phyloP scores from a whole-genome alignment of 2,797 vertebrate species.

The Paramormyrops hopkinsi region DNA sequence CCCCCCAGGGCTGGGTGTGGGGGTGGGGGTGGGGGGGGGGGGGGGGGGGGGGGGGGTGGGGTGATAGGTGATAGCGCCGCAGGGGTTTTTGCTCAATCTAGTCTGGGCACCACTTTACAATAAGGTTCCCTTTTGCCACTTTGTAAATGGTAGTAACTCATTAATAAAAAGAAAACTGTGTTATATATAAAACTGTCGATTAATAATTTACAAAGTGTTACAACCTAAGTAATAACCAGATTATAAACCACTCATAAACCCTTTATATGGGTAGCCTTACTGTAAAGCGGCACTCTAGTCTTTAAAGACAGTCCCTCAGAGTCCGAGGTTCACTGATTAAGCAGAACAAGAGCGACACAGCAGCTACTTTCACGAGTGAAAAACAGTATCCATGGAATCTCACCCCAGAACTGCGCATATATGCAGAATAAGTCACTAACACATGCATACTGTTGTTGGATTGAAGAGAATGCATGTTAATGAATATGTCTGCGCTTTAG shows the following conservation, averaged over 20 bases:
- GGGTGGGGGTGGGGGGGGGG: no score
- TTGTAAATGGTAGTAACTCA: not conserved
- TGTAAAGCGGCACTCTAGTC: not conserved
- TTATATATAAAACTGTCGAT: not conserved
- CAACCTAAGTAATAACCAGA: no score
- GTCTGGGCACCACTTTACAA: not conserved
- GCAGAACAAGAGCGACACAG: not conserved
- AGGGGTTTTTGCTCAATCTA: not conserved
- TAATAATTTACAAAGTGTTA: no score
- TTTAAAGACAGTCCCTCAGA: not conserved
- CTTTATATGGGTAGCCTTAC: not conserved
- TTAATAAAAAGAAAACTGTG: not conserved
- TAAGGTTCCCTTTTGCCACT: not conserved
- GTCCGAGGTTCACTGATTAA: not conserved
- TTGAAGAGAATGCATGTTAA: not conserved
- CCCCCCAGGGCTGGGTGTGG: no score
- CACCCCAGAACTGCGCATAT: not conserved
- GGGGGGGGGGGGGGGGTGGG: no score
- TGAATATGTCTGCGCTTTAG: not conserved
- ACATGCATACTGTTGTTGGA: not conserved
- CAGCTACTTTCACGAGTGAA: not conserved
- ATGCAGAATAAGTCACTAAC: not conserved
- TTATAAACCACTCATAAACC: not conserved
- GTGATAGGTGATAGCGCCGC: no score
- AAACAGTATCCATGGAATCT: not conserved